These are phyloP conservation scores for Anhinga rufa DNA, from an alignment of 2,113 vertebrate genomes.

Conservation along the genomic window DNA sequence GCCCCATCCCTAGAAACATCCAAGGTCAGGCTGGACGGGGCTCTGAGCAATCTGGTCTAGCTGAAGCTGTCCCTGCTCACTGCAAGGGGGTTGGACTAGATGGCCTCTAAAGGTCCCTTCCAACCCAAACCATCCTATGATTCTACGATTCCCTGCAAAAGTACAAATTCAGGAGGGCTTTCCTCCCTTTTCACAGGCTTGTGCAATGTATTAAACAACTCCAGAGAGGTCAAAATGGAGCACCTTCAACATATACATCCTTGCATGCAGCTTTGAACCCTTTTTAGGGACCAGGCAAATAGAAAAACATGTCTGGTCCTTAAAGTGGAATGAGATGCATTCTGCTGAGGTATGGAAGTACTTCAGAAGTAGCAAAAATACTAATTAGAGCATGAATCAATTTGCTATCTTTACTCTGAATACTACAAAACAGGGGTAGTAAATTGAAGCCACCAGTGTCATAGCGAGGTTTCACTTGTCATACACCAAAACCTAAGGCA, in stretches of 20 bases:
- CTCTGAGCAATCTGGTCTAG: no score
- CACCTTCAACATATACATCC: rapidly evolving
- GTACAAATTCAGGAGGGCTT: background rate
- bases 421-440: background rate
- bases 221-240: background rate
- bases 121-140: no score
- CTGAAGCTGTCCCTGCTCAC: no score
- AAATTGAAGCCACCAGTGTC: background rate
- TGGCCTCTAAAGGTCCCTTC: no score
- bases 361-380: background rate
- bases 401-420: background rate
- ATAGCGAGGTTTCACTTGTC: background rate
- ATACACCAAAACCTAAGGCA: background rate
- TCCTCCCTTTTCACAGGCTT: background rate
- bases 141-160: background rate
- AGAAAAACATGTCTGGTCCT: background rate
- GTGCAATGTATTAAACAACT: rapidly evolving
- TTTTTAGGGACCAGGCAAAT: background rate
- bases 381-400: background rate
- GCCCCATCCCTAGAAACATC: no score
- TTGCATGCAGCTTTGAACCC: rapidly evolving
- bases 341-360: background rate
- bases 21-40: no score
- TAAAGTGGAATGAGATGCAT: background rate
- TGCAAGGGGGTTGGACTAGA: no score